Percentiles rank a stretch among this genome's conserved stretches.
Conservation (phyloP, 2,113 vertebrate genomes). For the Pollimyrus isidori region DNA sequence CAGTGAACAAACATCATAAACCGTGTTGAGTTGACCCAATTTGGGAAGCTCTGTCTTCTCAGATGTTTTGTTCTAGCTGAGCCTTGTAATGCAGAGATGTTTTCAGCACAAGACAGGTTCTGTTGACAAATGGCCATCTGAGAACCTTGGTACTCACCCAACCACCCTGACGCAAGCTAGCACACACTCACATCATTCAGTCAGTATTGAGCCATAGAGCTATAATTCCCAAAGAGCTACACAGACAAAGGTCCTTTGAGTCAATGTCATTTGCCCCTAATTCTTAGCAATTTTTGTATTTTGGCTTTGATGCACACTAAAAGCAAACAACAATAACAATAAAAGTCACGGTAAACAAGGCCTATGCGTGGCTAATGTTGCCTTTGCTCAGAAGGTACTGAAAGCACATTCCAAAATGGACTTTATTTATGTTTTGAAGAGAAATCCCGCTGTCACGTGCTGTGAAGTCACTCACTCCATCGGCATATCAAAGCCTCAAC, state of each 20-base stretch:
- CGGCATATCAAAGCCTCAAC: background rate
- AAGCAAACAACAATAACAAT: background rate
- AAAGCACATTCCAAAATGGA: background rate
- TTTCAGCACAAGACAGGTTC: background rate
- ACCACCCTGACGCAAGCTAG: background rate
- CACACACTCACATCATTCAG: background rate
- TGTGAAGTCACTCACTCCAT: background rate
- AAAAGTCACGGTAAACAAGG: background rate
- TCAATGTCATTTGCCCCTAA: background rate
- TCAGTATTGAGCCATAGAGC: constrained; percentile 4
- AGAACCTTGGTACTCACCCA: background rate
- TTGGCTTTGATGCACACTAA: background rate
- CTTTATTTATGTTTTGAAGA: background rate
- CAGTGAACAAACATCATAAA: constrained; percentile 51
- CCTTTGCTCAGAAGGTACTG: background rate
- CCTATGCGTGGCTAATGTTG: background rate
- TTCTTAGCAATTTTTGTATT: background rate
- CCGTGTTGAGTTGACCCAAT: constrained; percentile 55
- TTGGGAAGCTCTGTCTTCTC: constrained; percentile 26
- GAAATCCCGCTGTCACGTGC: background rate
- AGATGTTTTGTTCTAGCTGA: background rate
- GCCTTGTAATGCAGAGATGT: background rate
- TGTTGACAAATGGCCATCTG: background rate
- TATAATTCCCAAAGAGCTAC: background rate
- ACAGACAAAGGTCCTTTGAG: constrained; percentile 2